Evolutionary conservation across 2,888 invertebrate species (phyloP).

Genomic region (Campoplex capitator): DNA sequence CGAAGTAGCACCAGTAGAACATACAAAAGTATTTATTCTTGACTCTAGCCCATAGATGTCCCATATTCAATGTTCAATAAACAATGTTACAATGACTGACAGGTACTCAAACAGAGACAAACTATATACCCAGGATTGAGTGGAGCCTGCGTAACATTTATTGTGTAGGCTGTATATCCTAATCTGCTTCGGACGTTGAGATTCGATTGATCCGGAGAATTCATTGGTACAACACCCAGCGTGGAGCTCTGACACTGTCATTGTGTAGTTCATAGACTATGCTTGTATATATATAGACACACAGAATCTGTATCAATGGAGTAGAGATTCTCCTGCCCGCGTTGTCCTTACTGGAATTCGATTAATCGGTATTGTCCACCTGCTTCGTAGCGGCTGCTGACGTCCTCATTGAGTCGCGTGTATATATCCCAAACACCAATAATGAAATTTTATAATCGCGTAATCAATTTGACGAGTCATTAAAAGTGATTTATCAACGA

Average conservation of each 20-base stretch:
- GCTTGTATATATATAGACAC: constrained; percentile 12
- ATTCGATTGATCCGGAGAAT: constrained; percentile 67
- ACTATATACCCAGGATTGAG: neutral
- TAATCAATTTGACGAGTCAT: constrained; percentile 1
- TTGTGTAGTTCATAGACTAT: constrained; percentile 36
- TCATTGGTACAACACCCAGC: constrained; percentile 41
- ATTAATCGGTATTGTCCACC: constrained; percentile 67
- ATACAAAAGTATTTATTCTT: neutral
- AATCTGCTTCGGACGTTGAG: constrained; percentile 51
- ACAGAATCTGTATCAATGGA: constrained; percentile 32
- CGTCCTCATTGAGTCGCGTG: constrained; percentile 1
- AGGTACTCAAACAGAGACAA: neutral
- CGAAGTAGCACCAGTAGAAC: too few relatives aligned
- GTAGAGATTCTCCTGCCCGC: constrained; percentile 36
- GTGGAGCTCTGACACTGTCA: constrained; percentile 31
- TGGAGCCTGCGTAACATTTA: constrained; percentile 9
- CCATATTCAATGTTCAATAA: neutral
- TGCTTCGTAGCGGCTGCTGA: constrained; percentile 28
- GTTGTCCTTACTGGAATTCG: constrained; percentile 61
- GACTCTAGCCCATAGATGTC: neutral
- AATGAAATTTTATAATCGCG: neutral
- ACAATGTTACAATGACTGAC: neutral
- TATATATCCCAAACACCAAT: neutral
- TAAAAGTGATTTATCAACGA: constrained; percentile 2
- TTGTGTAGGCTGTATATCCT: constrained; percentile 10